phyloP scores from a whole-genome alignment of 2,113 vertebrate genomes.

The Ia io region DNA sequence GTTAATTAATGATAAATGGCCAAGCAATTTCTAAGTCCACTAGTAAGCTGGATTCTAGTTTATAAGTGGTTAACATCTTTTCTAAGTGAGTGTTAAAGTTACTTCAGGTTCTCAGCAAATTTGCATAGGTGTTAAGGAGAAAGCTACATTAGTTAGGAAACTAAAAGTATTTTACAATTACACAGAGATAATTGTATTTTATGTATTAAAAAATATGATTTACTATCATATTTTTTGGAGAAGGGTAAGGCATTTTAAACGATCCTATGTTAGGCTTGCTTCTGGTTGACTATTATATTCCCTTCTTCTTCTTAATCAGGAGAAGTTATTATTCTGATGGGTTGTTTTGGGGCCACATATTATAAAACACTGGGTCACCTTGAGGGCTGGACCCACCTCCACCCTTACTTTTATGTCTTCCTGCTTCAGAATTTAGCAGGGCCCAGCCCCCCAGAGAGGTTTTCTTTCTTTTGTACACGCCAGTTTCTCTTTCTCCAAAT shows the following conservation, averaged over 20 bases:
- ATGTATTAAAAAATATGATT: background rate
- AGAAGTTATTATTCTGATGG: background rate
- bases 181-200: background rate
- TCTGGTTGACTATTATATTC: background rate
- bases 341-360: background rate
- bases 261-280: background rate
- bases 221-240: background rate
- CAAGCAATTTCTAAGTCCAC: background rate
- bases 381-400: too few species aligned
- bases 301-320: background rate
- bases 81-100: background rate
- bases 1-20: background rate
- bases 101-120: background rate
- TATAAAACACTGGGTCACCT: background rate
- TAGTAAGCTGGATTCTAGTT: background rate
- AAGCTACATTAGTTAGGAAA: background rate
- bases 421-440: background rate
- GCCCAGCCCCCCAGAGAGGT: background rate
- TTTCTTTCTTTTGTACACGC: background rate
- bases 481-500: background rate
- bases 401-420: background rate
- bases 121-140: background rate
- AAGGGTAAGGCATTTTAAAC: background rate
- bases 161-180: background rate
- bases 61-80: too few species aligned